These are phyloP conservation scores for Cyprinus carpio DNA, from an alignment of 2,113 vertebrate genomes.

Conservation along the genomic window DNA sequence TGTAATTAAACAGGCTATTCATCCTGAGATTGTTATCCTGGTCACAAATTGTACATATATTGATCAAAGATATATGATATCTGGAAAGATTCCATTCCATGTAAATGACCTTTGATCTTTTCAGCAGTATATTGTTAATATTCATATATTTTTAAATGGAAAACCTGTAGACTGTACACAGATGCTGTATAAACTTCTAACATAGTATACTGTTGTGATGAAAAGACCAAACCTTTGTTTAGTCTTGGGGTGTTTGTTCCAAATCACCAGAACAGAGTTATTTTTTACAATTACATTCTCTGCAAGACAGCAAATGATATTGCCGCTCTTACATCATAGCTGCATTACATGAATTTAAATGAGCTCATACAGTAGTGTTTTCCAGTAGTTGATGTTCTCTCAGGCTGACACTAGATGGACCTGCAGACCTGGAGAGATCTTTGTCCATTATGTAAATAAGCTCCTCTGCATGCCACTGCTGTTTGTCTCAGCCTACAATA, in stretches of 20 bases:
- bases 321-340: slow-evolving; percentile 14
- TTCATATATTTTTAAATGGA: background rate
- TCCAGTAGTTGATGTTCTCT: slow-evolving; percentile 4
- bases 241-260: background rate
- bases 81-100: background rate
- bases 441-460: slow-evolving; percentile 56
- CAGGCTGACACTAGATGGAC: slow-evolving; percentile 49
- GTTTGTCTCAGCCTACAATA: slow-evolving; percentile 47
- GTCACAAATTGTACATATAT: background rate
- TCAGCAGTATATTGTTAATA: background rate
- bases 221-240: background rate
- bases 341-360: background rate
- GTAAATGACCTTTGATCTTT: background rate
- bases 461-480: slow-evolving; percentile 48
- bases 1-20: too few relatives aligned
- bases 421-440: slow-evolving; percentile 20
- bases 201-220: background rate
- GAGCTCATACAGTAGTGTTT: slow-evolving; percentile 3
- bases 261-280: background rate
- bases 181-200: background rate
- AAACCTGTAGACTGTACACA: background rate
- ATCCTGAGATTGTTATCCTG: background rate
- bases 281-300: slow-evolving; percentile 10
- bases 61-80: background rate
- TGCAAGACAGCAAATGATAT: background rate